Percentiles rank a stretch among this genome's conserved stretches.
These are phyloP conservation scores for Polydrusus cervinus DNA, from an alignment of 2,888 invertebrate genomes.

Conservation along the genomic window DNA sequence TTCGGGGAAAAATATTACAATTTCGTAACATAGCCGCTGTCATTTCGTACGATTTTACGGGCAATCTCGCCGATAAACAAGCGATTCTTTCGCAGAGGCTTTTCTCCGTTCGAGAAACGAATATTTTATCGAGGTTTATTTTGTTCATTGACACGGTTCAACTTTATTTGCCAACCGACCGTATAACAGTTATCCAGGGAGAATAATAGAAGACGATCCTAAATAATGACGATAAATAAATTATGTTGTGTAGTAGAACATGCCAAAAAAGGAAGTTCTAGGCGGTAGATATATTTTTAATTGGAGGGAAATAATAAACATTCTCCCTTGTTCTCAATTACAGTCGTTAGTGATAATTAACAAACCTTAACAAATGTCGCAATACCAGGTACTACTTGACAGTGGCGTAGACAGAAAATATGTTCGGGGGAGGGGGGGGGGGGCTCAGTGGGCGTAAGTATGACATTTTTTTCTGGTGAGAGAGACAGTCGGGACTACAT, in stretches of 20 bases:
- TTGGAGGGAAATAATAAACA: background rate
- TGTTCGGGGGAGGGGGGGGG: too few species aligned
- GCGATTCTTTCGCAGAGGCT: slow-evolving; percentile 45
- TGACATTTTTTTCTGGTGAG: too few species aligned
- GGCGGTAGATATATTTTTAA: background rate
- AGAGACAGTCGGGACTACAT: too few species aligned
- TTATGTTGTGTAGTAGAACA: background rate
- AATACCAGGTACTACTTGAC: too few species aligned
- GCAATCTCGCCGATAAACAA: slow-evolving; percentile 48
- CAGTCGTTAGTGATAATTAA: too few species aligned
- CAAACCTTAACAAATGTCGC: too few species aligned
- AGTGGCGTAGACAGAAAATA: too few species aligned
- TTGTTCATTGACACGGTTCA: slow-evolving; percentile 52
- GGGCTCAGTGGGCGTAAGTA: too few species aligned
- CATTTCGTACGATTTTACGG: slow-evolving; percentile 44
- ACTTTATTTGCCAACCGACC: slow-evolving; percentile 51
- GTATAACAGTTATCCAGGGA: slow-evolving; percentile 40
- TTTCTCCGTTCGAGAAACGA: slow-evolving; percentile 46
- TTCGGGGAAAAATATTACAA: background rate
- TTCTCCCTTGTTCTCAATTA: too few species aligned
- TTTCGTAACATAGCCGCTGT: slow-evolving; percentile 36
- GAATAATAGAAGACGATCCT: slow-evolving; percentile 28
- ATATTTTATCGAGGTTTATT: slow-evolving; percentile 53
- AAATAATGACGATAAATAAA: slow-evolving; percentile 4
- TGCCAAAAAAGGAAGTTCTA: background rate